Conservation (phyloP, 2,113 vertebrate species). For the Macquaria australasica region DNA sequence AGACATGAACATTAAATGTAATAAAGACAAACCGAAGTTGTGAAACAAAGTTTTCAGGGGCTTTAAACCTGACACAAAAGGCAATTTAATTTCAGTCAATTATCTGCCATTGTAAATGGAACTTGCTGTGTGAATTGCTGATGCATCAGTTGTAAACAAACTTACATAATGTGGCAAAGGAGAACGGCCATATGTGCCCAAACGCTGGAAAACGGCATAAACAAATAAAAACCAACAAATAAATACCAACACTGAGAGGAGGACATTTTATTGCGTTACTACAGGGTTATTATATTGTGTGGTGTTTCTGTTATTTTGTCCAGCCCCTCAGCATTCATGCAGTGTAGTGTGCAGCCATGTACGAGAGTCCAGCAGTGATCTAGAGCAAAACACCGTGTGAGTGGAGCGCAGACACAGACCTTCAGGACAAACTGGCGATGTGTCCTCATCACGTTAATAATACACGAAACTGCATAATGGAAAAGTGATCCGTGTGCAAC, state of each 20-base stretch:
- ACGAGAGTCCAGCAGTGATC: constrained; percentile 15
- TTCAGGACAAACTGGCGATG: not conserved
- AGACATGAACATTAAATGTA: not conserved
- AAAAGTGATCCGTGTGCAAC: not conserved
- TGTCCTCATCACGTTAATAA: not conserved
- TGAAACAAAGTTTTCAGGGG: not conserved
- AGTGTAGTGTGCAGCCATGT: constrained; percentile 11
- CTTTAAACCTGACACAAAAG: not conserved
- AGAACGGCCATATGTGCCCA: not conserved
- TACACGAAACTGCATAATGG: not conserved
- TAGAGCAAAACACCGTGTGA: not conserved
- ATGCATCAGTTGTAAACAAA: not conserved
- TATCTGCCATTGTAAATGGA: not conserved
- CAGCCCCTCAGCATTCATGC: not conserved
- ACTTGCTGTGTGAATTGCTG: not conserved
- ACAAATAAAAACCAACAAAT: not conserved
- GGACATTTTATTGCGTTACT: not conserved
- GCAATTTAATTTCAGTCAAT: not conserved
- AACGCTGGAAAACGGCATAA: not conserved
- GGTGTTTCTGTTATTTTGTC: constrained; percentile 13
- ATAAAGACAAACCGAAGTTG: not conserved
- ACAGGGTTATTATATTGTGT: not conserved
- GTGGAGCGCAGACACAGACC: not conserved
- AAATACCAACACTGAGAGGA: not conserved
- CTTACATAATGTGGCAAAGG: not conserved